Percentiles rank a stretch among this genome's conserved stretches.
Evolutionary conservation across 2,888 invertebrate genomes (phyloP).

Genomic region (Philaethria dido): DNA sequence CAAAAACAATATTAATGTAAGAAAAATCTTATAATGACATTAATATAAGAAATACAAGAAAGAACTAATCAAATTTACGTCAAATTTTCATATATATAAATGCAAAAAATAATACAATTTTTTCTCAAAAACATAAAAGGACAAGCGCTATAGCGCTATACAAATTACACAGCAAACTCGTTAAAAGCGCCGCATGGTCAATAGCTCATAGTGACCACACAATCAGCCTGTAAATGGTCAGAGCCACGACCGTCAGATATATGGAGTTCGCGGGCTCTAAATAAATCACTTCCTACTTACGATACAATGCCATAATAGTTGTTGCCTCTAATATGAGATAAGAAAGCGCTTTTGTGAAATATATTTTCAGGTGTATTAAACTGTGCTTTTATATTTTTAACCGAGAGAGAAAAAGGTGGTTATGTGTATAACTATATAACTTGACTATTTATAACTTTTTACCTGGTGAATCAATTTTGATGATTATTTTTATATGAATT

Average conservation of each 20-base stretch:
- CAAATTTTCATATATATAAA: background rate
- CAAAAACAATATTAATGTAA: no score
- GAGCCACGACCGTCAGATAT: conserved; percentile 76
- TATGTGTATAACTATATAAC: no score
- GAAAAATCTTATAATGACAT: no score
- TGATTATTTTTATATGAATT: no score
- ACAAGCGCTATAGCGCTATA: conserved; percentile 40
- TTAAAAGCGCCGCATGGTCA: conserved; percentile 48
- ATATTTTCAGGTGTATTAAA: background rate
- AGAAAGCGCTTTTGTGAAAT: background rate
- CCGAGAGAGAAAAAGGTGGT: no score
- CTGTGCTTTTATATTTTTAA: no score
- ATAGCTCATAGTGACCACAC: conserved; percentile 61
- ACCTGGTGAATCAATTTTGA: no score
- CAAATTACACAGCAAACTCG: conserved; percentile 53
- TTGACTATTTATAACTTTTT: no score
- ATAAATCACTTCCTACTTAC: conserved; percentile 80
- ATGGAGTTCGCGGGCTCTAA: conserved; percentile 66
- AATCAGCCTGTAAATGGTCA: conserved; percentile 63
- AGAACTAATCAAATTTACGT: no score
- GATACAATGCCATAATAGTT: conserved; percentile 57
- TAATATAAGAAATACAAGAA: no score
- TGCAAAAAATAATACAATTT: background rate
- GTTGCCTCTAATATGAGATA: conserved; percentile 16
- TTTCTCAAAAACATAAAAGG: background rate